phyloP scores from a whole-genome alignment of 1,140 invertebrate genomes.

The Lordiphosa collinella region DNA sequence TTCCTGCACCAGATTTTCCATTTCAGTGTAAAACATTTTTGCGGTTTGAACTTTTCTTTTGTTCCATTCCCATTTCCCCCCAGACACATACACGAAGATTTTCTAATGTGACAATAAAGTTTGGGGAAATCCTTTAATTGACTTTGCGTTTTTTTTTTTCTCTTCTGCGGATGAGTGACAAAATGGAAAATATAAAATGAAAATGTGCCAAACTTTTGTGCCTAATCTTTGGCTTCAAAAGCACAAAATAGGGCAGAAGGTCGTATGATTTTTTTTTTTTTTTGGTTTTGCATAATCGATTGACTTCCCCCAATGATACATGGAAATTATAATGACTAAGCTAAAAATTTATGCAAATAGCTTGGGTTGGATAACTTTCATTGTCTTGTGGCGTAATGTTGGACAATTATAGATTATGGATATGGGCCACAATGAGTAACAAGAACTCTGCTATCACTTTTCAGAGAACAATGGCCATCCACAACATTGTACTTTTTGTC shows the following conservation, averaged over 20 bases:
- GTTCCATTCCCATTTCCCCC: slow-evolving; percentile 13
- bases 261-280: background rate
- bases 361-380: slow-evolving; percentile 4
- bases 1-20: slow-evolving; percentile 5
- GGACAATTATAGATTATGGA: slow-evolving; percentile 7
- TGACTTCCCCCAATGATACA: slow-evolving; percentile 6
- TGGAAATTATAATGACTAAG: slow-evolving; percentile 9
- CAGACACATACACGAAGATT: slow-evolving; percentile 8
- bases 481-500: slow-evolving; percentile 19
- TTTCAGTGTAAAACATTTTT: slow-evolving; percentile 47
- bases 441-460: background rate
- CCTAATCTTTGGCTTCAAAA: slow-evolving; percentile 4
- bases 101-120: slow-evolving; percentile 63
- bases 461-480: slow-evolving; percentile 28
- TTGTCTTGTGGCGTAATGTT: slow-evolving; percentile 10
- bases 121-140: slow-evolving; percentile 70
- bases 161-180: background rate
- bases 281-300: too few relatives aligned
- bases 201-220: slow-evolving; percentile 8
- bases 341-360: slow-evolving; percentile 11
- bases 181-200: slow-evolving; percentile 42
- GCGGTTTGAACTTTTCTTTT: slow-evolving; percentile 34
- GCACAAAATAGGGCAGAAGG: slow-evolving; percentile 1
- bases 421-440: background rate
- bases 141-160: slow-evolving; percentile 46